phyloP scores from a whole-genome alignment of 2,888 invertebrate genomes.

The Isotomurus palustris region DNA sequence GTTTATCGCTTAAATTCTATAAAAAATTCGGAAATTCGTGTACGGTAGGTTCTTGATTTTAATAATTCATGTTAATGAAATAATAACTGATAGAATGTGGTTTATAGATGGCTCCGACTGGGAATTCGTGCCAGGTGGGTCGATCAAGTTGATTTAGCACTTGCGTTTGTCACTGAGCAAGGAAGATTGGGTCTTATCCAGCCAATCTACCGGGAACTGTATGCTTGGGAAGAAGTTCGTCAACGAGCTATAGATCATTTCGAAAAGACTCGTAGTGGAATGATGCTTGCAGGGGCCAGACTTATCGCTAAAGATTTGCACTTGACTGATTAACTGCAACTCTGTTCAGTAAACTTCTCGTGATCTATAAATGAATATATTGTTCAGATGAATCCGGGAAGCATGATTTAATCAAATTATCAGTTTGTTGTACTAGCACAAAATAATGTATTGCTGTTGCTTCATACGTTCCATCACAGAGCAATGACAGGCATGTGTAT shows the following conservation, averaged over 20 bases:
- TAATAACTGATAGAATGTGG: too few relatives aligned
- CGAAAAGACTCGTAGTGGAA: constrained; percentile 61
- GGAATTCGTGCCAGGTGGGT: constrained; percentile 69
- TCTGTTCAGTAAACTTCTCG: too few relatives aligned
- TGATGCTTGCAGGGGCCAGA: constrained; percentile 79
- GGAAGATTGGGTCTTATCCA: constrained; percentile 77
- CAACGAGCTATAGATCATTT: constrained; percentile 67
- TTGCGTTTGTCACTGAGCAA: constrained; percentile 73
- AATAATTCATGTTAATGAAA: too few relatives aligned
- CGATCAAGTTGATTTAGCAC: constrained; percentile 61
- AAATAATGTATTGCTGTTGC: too few relatives aligned
- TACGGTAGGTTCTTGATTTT: constrained; percentile 52
- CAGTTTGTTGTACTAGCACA: too few relatives aligned
- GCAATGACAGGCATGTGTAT: too few relatives aligned
- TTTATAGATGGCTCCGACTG: constrained; percentile 74
- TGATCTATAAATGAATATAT: too few relatives aligned
- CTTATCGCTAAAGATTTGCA: constrained; percentile 72
- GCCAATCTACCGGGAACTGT: constrained; percentile 59
- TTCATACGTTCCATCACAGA: too few relatives aligned
- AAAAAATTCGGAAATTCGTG: constrained; percentile 72
- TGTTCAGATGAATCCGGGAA: too few relatives aligned
- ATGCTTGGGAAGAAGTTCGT: constrained; percentile 69
- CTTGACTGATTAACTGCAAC: too few relatives aligned
- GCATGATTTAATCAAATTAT: too few relatives aligned
- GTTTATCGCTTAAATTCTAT: constrained; percentile 62